Evolutionary conservation across 37 sponge, comb jelly and placozoan species (phyloP).

Genomic region (Halisarca cf. caerulea): DNA sequence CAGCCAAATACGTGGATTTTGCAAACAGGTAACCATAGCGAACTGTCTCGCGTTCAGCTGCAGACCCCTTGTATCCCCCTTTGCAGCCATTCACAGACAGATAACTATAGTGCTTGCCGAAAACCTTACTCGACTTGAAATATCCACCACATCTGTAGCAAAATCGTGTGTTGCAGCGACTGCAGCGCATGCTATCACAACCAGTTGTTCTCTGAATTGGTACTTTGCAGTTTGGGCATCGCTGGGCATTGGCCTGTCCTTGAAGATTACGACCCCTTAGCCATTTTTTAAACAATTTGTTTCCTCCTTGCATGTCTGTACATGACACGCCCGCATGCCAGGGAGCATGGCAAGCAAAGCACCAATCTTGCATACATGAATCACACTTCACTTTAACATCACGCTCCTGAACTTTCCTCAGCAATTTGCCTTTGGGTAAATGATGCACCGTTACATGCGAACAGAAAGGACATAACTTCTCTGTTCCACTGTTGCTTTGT

Average conservation of each 20-base stretch:
- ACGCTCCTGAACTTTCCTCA: slow-evolving; percentile 4
- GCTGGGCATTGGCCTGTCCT: slow-evolving; percentile 68
- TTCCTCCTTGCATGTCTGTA: slow-evolving; percentile 44
- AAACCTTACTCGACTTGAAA: slow-evolving; percentile 9
- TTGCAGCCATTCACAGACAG: slow-evolving; percentile 68
- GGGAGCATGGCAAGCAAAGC: slow-evolving; percentile 85
- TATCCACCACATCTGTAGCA: slow-evolving; percentile 83
- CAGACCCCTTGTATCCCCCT: slow-evolving; percentile 37
- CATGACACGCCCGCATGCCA: slow-evolving; percentile 74
- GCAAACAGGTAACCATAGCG: slow-evolving; percentile 53
- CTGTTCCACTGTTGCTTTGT: slow-evolving; percentile 8
- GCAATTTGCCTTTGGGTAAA: slow-evolving; percentile 14
- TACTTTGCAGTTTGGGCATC: slow-evolving; percentile 73
- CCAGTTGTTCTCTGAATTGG: slow-evolving; percentile 75
- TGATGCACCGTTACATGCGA: slow-evolving; percentile 46
- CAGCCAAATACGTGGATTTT: slow-evolving; percentile 39
- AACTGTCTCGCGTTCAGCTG: slow-evolving; percentile 37
- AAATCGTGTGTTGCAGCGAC: slow-evolving; percentile 61
- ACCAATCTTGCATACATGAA: slow-evolving; percentile 66
- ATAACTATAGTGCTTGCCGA: slow-evolving; percentile 58
- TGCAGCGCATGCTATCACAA: slow-evolving; percentile 85
- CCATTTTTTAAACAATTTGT: slow-evolving; percentile 67
- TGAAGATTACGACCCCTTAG: background rate
- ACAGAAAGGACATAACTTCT: slow-evolving; percentile 68
- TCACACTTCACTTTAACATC: slow-evolving; percentile 62